Evolutionary conservation across 2,113 vertebrate genomes (phyloP).

Genomic region (Microtus pennsylvanicus): DNA sequence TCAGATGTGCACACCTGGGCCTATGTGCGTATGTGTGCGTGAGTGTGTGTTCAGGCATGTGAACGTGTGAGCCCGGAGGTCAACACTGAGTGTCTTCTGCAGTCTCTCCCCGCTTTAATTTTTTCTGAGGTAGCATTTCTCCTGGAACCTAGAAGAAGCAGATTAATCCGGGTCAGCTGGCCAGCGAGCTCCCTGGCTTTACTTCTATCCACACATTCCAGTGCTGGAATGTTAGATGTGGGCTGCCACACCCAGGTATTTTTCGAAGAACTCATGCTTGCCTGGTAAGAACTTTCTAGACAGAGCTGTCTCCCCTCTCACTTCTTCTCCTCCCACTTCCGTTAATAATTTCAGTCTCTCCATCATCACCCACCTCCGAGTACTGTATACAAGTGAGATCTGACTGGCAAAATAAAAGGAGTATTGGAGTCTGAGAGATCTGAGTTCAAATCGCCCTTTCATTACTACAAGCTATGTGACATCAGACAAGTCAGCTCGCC

Average conservation of each 20-base stretch:
- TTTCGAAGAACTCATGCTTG: neutral
- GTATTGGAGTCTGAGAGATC: neutral
- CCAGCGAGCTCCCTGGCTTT: neutral
- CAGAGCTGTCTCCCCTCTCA: no score
- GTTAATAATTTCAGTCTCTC: neutral
- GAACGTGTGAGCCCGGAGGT: neutral
- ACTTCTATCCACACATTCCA: neutral
- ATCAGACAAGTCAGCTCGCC: neutral
- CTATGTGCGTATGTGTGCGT: neutral
- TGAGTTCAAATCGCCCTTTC: neutral
- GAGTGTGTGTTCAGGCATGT: no score
- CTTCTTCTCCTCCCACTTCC: neutral
- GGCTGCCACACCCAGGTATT: neutral
- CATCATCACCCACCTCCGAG: neutral
- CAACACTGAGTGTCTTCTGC: neutral
- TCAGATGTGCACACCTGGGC: neutral
- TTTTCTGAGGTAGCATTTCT: neutral
- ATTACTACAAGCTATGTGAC: neutral
- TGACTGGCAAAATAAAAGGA: neutral
- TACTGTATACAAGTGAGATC: neutral
- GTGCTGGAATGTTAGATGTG: neutral
- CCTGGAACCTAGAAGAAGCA: neutral
- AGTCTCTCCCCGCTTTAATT: neutral
- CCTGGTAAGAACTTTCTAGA: neutral
- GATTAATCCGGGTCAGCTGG: neutral